Evolutionary conservation across 2,113 vertebrate genomes (phyloP).

Genomic region (Lamprologus ornatipinnis): DNA sequence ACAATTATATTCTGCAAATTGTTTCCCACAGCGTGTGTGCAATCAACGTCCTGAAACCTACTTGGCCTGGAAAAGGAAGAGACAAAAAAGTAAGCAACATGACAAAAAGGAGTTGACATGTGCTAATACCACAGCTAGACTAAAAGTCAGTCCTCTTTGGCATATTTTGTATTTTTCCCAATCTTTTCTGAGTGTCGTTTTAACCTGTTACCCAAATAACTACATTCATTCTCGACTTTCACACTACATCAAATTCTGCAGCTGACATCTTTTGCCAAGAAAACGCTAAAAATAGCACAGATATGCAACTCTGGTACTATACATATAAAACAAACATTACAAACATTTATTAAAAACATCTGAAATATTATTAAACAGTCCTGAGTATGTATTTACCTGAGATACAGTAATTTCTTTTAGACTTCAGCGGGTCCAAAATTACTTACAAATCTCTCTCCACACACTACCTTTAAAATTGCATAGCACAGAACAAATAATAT

Average conservation of each 20-base stretch:
- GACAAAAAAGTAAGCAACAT: background rate
- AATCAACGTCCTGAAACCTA: background rate
- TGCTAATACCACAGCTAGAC: background rate
- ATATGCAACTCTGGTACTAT: background rate
- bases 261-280: background rate
- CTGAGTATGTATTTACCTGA: background rate
- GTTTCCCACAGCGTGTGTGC: background rate
- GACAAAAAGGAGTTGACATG: background rate
- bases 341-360: background rate
- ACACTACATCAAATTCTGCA: background rate
- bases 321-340: background rate
- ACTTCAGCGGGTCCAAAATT: background rate
- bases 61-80: background rate
- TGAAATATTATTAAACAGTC: background rate
- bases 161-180: background rate
- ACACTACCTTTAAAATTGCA: background rate
- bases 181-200: background rate
- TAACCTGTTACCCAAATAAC: background rate
- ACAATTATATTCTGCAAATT: background rate
- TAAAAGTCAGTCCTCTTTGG: background rate
- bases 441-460: background rate
- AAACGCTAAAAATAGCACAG: background rate
- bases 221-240: background rate
- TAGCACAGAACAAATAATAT: background rate
- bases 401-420: background rate